Base-by-base conservation (phyloP, 2,113 vertebrate species). In the Hiodon tergisus region DNA sequence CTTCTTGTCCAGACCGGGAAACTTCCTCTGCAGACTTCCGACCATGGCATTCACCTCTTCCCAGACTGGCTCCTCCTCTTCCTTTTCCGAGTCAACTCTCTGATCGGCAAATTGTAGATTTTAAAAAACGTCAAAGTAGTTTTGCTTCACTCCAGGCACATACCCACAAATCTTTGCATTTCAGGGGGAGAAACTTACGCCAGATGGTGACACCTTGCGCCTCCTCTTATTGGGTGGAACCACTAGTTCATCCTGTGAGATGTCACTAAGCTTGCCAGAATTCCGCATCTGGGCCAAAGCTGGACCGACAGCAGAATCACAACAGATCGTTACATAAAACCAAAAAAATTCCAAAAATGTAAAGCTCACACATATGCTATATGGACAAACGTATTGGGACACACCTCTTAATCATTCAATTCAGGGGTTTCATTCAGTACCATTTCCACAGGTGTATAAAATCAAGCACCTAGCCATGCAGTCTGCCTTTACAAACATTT, bases 1-100 rank as follows among this genome's bases (percentile, higher is more conserved):
- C 91, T 94, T 91, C 69, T 94, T 95, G 85, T 96, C 93, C 78
- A 95, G 81, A 78, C 87, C 87, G 53, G 94, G 95, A 82, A 98
- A 95, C 79, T 84, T 91, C 66, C 85, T 93, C 79, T 96, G 94
- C n/a, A 98, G 88, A 82, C 85, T 95, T 83, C 85, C 82, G 52
- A 98, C 90, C 86, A 96, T 91, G 67, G 82, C 80, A 75, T 97
- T 94, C 84, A 93, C 91, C 68, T 89, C 93, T 79, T 94, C 89
- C 91, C 87, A 94, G 66, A 84, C 87, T 63, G 86, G 91, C 76
- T 87, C 86, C 11, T 88, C 82, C 2, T 66, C 81, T 54, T 86
- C 89, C 59, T 72, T 50, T 3, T 71, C 67, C 65, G 81, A 84
- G 50, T 86, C 85, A 75, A 77, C 85, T 52, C 87, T 81, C 6